A percentile compares a stretch with the other conserved stretches of the same genome.
Conservation (phyloP, 2,113 vertebrate species). For the Hippolais icterina region DNA sequence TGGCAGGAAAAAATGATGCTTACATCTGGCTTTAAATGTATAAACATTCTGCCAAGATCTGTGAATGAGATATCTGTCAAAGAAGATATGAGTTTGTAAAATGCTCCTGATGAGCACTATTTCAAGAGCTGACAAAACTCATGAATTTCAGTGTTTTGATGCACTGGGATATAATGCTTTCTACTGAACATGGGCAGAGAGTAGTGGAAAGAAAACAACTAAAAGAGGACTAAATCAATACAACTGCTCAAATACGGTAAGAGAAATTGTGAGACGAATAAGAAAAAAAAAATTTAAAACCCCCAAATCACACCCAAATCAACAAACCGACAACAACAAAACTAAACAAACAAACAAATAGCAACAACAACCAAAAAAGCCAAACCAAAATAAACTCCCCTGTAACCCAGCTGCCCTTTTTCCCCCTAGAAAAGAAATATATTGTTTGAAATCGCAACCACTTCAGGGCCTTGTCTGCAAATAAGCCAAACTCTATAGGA, state of each 20-base stretch:
- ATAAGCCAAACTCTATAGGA: neutral
- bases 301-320: neutral
- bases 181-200: neutral
- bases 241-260: neutral
- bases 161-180: neutral
- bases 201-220: neutral
- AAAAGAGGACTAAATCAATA: neutral
- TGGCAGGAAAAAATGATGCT: neutral
- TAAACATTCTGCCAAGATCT: neutral
- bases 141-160: neutral
- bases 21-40: neutral
- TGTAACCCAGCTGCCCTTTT: neutral
- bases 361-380: no score
- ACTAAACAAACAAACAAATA: no score
- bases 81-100: neutral
- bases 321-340: neutral
- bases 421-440: rapidly evolving
- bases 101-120: neutral
- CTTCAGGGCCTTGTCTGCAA: neutral
- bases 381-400: neutral
- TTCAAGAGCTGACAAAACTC: neutral
- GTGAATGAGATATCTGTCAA: neutral
- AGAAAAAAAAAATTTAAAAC: rapidly evolving
- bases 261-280: neutral
- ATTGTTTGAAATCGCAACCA: neutral